Percentiles rank a stretch among this genome's conserved stretches.
phyloP scores from a whole-genome alignment of 2,113 vertebrate genomes.

The Corydoras sp. region DNA sequence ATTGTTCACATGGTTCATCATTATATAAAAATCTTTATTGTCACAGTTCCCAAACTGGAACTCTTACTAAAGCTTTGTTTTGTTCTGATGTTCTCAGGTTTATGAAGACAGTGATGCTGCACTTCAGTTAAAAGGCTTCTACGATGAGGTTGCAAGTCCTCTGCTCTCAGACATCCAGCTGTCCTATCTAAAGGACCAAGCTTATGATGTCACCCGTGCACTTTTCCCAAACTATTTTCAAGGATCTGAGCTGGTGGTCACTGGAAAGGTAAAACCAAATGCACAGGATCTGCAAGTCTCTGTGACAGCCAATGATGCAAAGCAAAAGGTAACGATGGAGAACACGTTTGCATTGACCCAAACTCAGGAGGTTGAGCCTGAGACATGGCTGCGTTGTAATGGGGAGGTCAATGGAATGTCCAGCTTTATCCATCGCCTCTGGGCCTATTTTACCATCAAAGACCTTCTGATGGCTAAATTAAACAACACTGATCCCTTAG shows the following conservation, averaged over 20 bases:
- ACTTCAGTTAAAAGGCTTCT: conserved; percentile 74
- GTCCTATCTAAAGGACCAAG: conserved; percentile 66
- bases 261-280: conserved; percentile 64
- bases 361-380: conserved; percentile 44
- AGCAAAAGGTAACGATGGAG: conserved; percentile 54
- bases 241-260: conserved; percentile 75
- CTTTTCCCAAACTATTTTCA: conserved; percentile 77
- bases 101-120: conserved; percentile 72
- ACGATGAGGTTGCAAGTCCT: conserved; percentile 74
- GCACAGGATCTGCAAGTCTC: conserved; percentile 61
- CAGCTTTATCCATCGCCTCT: conserved; percentile 70
- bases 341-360: conserved; percentile 54
- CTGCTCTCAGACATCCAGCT: conserved; percentile 73
- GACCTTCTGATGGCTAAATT: conserved; percentile 69
- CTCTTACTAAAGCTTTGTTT: background rate
- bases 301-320: conserved; percentile 59
- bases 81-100: conserved; percentile 42
- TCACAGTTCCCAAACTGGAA: too few relatives aligned
- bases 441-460: conserved; percentile 78
- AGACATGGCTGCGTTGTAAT: conserved; percentile 44
- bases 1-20: too few relatives aligned
- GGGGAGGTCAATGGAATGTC: conserved; percentile 47
- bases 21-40: too few relatives aligned
- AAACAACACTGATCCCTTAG: conserved; percentile 54
- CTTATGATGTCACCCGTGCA: conserved; percentile 61